phyloP scores from a whole-genome alignment of 2,888 invertebrate species.

The Hyposoter dolosus region DNA sequence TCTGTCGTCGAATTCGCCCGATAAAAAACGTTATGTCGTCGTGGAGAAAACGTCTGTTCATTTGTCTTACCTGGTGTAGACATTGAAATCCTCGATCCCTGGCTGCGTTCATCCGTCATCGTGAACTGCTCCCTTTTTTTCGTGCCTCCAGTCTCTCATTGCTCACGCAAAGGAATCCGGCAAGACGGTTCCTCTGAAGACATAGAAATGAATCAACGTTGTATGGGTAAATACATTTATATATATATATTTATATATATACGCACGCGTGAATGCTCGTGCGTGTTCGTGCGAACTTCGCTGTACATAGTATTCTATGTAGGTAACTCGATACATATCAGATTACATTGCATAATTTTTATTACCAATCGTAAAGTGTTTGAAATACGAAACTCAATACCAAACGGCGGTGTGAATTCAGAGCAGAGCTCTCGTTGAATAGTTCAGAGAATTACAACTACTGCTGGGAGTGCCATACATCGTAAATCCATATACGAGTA shows the following conservation, averaged over 20 bases:
- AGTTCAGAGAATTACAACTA: conserved; percentile 55
- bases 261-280: conserved; percentile 1
- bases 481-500: conserved; percentile 22
- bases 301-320: conserved; percentile 12
- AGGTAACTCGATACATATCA: conserved; percentile 80
- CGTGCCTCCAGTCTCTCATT: conserved; percentile 27
- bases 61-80: conserved; percentile 46
- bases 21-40: conserved; percentile 6
- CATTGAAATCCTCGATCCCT: conserved; percentile 14
- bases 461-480: conserved; percentile 39
- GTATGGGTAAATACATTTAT: not conserved
- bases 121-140: conserved; percentile 18
- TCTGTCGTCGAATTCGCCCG: not conserved
- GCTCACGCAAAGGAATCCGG: conserved; percentile 25
- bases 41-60: conserved; percentile 45
- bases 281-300: conserved; percentile 15
- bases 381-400: conserved; percentile 70
- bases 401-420: conserved; percentile 63
- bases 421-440: conserved; percentile 51
- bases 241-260: too few relatives aligned
- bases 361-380: conserved; percentile 75
- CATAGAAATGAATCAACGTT: conserved; percentile 49
- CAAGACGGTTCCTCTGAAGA: conserved; percentile 48
- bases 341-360: conserved; percentile 82
- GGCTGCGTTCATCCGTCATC: conserved; percentile 50